A percentile compares a stretch with the other conserved stretches of the same genome.
These are phyloP conservation scores for Pluvianellus socialis DNA, from an alignment of 2,113 vertebrate species.

Conservation along the genomic window DNA sequence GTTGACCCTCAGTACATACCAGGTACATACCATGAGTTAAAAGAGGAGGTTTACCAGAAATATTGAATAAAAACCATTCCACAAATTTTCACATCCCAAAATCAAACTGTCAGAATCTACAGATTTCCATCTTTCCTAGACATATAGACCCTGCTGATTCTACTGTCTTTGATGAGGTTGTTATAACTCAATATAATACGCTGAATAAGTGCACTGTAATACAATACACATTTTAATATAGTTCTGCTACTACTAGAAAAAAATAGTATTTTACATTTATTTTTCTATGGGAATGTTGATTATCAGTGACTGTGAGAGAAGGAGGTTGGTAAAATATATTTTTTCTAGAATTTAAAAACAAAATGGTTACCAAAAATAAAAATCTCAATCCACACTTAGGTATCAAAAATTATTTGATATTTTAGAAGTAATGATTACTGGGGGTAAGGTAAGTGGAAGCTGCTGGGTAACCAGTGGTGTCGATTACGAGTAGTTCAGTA, in stretches of 20 bases:
- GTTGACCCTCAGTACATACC: not conserved
- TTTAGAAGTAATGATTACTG: not conserved
- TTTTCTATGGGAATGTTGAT: not conserved
- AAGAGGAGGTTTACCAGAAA: not conserved
- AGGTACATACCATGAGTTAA: not conserved
- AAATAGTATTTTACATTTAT: not conserved
- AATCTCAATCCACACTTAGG: not conserved
- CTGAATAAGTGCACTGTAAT: not conserved
- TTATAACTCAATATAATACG: not conserved
- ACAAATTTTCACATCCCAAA: not conserved
- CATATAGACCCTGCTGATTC: not conserved
- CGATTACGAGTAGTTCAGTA: not conserved
- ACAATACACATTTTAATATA: not conserved
- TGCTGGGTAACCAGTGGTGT: not conserved
- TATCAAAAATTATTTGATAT: not conserved
- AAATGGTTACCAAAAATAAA: not conserved
- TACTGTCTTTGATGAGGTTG: not conserved
- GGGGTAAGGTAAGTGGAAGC: not conserved
- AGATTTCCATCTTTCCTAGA: not conserved
- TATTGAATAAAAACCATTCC: not conserved
- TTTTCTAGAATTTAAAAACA: not conserved
- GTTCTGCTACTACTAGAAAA: not conserved
- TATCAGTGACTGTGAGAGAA: not conserved
- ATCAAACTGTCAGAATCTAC: not conserved
- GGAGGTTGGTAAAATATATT: not conserved